These are phyloP conservation scores for Neuroterus valhalla DNA, from an alignment of 1,140 invertebrate genomes.

Conservation along the genomic window DNA sequence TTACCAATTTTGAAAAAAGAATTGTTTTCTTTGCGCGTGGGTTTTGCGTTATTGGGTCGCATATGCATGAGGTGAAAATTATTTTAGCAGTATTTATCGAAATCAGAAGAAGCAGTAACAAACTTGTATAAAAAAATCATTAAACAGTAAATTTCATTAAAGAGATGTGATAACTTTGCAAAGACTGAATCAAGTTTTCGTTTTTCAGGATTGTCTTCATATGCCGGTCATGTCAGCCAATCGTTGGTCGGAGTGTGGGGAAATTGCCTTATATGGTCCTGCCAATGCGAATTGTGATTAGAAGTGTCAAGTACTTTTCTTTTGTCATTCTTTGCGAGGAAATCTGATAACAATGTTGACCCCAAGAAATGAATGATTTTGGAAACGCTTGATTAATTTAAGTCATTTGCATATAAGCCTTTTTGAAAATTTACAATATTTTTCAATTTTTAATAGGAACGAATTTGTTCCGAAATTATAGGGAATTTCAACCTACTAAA, in stretches of 20 bases:
- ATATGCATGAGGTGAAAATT: neutral
- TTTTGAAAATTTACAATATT: too few relatives aligned
- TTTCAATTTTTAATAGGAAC: too few relatives aligned
- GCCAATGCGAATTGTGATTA: conserved; percentile 61
- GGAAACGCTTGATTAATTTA: too few relatives aligned
- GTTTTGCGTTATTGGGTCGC: conserved; percentile 28
- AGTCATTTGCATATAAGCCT: too few relatives aligned
- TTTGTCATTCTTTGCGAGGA: conserved; percentile 33
- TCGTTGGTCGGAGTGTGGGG: conserved; percentile 71
- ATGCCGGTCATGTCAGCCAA: conserved; percentile 65
- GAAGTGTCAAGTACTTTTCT: conserved; percentile 43
- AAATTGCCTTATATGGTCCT: conserved; percentile 77
- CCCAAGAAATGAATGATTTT: too few relatives aligned
- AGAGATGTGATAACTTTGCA: neutral
- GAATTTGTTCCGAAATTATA: too few relatives aligned
- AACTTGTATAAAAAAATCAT: too few relatives aligned
- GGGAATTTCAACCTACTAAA: too few relatives aligned
- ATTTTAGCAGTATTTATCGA: neutral
- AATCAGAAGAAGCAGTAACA: too few relatives aligned
- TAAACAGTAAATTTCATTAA: too few relatives aligned
- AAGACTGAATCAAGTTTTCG: neutral
- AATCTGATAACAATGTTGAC: too few relatives aligned
- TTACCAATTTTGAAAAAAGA: conserved; percentile 18
- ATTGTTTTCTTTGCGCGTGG: conserved; percentile 39
- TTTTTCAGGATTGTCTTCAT: conserved; percentile 34